Conservation (phyloP, 2,888 invertebrate genomes). For the Tetramorium bicarinatum region DNA sequence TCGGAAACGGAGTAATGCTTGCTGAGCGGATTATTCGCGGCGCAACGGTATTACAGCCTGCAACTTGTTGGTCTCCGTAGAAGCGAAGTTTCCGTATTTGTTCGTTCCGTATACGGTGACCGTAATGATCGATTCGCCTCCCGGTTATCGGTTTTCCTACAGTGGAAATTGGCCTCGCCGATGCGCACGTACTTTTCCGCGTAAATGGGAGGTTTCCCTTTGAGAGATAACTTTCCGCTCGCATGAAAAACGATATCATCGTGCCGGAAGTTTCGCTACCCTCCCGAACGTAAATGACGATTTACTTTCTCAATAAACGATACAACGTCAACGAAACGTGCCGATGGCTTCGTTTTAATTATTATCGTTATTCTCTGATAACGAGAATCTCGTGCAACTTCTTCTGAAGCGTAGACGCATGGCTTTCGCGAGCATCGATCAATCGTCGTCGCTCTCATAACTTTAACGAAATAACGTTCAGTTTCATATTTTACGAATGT, state of each 20-base stretch:
- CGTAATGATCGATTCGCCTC: slow-evolving; percentile 53
- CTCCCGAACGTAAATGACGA: slow-evolving; percentile 27
- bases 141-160: slow-evolving; percentile 54
- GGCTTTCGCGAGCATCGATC: not conserved
- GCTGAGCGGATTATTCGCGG: slow-evolving; percentile 37
- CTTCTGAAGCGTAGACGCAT: not conserved
- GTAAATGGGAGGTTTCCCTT: slow-evolving; percentile 52
- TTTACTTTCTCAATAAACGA: slow-evolving; percentile 25
- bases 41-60: not conserved
- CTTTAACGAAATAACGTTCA: not conserved
- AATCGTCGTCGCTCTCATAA: not conserved
- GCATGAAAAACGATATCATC: slow-evolving; percentile 53
- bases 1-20: slow-evolving; percentile 21
- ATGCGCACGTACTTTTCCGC: slow-evolving; percentile 24
- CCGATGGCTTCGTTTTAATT: slow-evolving; percentile 6
- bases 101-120: slow-evolving; percentile 5
- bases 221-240: slow-evolving; percentile 59
- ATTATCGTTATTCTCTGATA: slow-evolving; percentile 24
- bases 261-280: slow-evolving; percentile 31
- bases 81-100: slow-evolving; percentile 48
- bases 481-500: not conserved
- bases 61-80: slow-evolving; percentile 41
- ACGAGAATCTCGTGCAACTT: slow-evolving; percentile 14
- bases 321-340: not conserved
- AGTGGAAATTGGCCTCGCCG: slow-evolving; percentile 49